Evolutionary conservation across 2,113 vertebrate genomes (phyloP), one percentile per base, ranked within the genome.

Genomic region (Podocnemis expansa): DNA sequence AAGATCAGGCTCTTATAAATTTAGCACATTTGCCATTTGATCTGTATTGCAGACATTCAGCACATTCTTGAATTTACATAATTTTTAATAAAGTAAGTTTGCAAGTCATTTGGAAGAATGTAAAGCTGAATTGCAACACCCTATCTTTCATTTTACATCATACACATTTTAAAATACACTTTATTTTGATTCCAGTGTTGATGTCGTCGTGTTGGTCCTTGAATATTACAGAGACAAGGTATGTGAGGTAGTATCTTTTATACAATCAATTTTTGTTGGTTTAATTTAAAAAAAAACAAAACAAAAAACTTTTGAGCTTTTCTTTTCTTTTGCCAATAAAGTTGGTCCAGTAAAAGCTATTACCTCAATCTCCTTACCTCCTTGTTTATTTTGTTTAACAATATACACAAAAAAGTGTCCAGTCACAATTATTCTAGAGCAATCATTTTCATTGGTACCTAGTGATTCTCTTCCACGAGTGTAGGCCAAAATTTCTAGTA

Each of bases 81-180:
- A 2, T 1, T 25, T 52, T 11, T 47, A 58, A n/a, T 24, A 24
- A 12, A 0, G 0, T 82, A 25, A 52, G 25, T n/a, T 22, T 34
- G 51, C 6, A 55, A 80, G n/a, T 38, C 52, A 80, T 38, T 16
- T 80, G n/a, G 41, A 55, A 38, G 25, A 41, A 55, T 2, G 14
- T 80, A 80, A 41, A 80, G n/a, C n/a, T 55, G n/a, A 55, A 7
- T 24, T 55, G 29, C 73, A 87, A 52, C 10, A 51, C 7, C 41
- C 52, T 54, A 11, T 25, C 70, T 10, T 85, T 70, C 25, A 6
- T 38, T 7, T 56, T 54, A 86, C 75, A 12, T 58, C 52, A 11
- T 10, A 70, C 17, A n/a, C 31, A 31, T 78, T 88, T 88, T 3
- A 5, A 49, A 19, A 21, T 29, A 7, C 31, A 54, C 24, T 85